These are phyloP conservation scores for Gymnocephalus cernua DNA, from an alignment of 2,113 vertebrate genomes.

Conservation along the genomic window DNA sequence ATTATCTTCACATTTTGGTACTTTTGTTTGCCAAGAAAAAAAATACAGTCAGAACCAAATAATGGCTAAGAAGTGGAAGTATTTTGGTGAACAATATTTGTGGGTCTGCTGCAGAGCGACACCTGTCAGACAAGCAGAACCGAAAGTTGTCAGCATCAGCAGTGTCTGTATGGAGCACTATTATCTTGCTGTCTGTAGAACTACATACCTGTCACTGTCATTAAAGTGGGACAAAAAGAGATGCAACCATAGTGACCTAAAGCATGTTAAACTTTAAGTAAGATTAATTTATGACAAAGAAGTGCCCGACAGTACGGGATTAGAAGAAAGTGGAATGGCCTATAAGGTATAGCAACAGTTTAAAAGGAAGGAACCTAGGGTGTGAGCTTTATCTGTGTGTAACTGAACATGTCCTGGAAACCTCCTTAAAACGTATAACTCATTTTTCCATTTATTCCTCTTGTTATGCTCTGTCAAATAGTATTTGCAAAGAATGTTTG, in stretches of 20 bases:
- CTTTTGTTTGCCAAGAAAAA: too few species aligned
- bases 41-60: neutral
- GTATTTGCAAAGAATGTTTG: neutral
- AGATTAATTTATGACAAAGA: neutral
- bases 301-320: neutral
- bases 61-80: neutral
- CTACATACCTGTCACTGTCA: neutral
- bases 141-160: neutral
- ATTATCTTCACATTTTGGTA: too few species aligned
- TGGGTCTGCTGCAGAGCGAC: neutral
- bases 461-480: neutral
- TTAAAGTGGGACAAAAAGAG: neutral
- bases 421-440: too few species aligned
- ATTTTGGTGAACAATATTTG: neutral
- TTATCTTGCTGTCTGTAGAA: neutral
- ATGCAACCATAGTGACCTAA: too few species aligned
- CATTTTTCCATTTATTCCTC: too few species aligned
- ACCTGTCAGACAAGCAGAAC: neutral
- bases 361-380: too few species aligned
- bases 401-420: too few species aligned
- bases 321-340: too few species aligned
- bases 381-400: too few species aligned
- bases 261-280: too few species aligned
- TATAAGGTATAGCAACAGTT: too few species aligned
- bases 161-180: neutral